Conservation (phyloP, 1,140 invertebrate species). For the Drosophila burlai region DNA sequence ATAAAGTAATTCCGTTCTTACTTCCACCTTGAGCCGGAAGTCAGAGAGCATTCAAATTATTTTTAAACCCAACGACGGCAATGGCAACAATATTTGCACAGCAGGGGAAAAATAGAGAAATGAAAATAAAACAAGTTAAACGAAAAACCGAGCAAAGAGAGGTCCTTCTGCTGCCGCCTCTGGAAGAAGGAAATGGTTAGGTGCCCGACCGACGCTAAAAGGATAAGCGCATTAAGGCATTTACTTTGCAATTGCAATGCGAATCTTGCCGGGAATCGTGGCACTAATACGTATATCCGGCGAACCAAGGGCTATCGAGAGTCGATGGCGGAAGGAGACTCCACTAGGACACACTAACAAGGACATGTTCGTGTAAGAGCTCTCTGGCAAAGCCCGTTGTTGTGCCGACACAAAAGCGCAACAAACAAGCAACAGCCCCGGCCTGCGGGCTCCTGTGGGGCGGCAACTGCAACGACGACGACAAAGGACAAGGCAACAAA, state of each 20-base stretch:
- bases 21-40: slow-evolving; percentile 42
- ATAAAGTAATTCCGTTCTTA: slow-evolving; percentile 23
- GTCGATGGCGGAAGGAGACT: slow-evolving; percentile 37
- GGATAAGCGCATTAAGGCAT: slow-evolving; percentile 81
- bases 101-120: slow-evolving; percentile 29
- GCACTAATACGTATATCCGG: slow-evolving; percentile 61
- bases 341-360: slow-evolving; percentile 58
- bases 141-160: not conserved
- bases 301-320: slow-evolving; percentile 16
- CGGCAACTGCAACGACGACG: slow-evolving; percentile 54
- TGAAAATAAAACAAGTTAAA: slow-evolving; percentile 2
- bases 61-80: slow-evolving; percentile 60
- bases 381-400: slow-evolving; percentile 31
- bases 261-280: slow-evolving; percentile 43
- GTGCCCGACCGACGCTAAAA: slow-evolving; percentile 71
- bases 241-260: slow-evolving; percentile 76
- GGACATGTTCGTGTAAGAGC: slow-evolving; percentile 31
- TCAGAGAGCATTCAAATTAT: slow-evolving; percentile 66
- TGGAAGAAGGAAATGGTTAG: slow-evolving; percentile 5
- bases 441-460: slow-evolving; percentile 19
- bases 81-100: slow-evolving; percentile 65
- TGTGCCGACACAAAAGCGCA: slow-evolving; percentile 73
- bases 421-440: slow-evolving; percentile 65
- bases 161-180: slow-evolving; percentile 1
- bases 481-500: slow-evolving; percentile 58